These are phyloP conservation scores for Osmerus eperlanus DNA, from an alignment of 2,113 vertebrate species.

Conservation along the genomic window DNA sequence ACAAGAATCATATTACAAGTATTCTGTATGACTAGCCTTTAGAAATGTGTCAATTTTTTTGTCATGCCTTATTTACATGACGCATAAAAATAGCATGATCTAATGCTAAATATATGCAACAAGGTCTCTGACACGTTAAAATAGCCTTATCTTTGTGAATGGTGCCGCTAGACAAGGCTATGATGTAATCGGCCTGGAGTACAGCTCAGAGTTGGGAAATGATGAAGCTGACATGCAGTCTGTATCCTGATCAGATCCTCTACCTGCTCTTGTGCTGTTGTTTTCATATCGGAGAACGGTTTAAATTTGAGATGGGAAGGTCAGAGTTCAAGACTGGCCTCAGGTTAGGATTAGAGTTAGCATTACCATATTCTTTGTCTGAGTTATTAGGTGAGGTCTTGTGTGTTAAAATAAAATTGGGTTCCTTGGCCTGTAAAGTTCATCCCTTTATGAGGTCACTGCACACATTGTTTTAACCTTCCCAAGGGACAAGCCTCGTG, in stretches of 20 bases:
- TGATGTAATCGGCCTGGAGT: conserved; percentile 45
- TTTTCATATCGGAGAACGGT: neutral
- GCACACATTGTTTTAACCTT: neutral
- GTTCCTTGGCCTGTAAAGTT: conserved; percentile 7
- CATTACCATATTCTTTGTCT: too few species aligned
- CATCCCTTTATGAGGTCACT: conserved; percentile 11
- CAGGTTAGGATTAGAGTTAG: too few species aligned
- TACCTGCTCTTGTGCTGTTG: neutral
- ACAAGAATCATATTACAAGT: too few species aligned
- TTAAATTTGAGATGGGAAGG: too few species aligned
- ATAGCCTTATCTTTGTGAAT: conserved; percentile 59
- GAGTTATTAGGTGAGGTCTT: too few species aligned
- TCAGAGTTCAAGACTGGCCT: too few species aligned
- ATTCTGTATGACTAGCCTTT: too few species aligned
- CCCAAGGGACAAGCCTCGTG: neutral
- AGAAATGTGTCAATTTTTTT: too few species aligned
- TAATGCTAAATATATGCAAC: conserved; percentile 59
- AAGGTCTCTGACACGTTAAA: conserved; percentile 42
- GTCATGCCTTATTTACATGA: conserved; percentile 8
- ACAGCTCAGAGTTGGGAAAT: conserved; percentile 37
- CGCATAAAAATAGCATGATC: conserved; percentile 51
- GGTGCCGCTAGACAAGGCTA: conserved; percentile 36
- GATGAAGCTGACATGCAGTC: conserved; percentile 18
- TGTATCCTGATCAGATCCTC: neutral
- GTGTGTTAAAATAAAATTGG: too few species aligned